Evolutionary conservation across 2,888 invertebrate species (phyloP), one percentile per base, ranked within the genome.

Genomic region (Drosophila flavopinicola): DNA sequence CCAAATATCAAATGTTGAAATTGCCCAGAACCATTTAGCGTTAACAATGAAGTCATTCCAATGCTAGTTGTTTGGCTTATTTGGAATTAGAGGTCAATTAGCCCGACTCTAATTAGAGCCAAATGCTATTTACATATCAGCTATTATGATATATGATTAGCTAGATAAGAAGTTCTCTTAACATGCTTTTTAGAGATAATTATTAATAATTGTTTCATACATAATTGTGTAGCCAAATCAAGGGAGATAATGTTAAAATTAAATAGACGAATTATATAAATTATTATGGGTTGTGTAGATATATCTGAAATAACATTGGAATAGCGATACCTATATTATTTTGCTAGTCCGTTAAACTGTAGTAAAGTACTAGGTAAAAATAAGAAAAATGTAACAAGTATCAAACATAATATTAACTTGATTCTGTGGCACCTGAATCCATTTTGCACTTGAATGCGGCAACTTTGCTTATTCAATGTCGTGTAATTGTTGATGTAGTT

Each of bases 21-120:
- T 30, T 24, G 17, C 35, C 20, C 13, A 39, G 51, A 52, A 52
- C 51, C 45, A 32, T 63, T 54, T 44, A 38, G 17, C 51, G 38
- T 64, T 58, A 64, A 59, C 68, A 73, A 67, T 72, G 58, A 73
- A 72, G 67, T 71, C 73, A 67, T 71, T 54, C 47, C 38, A 23
- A 39, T 11, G 63, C 38, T 41, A 10, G 35, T 37, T 37, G 6
- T 37, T 27, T 20, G 5, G n/a, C 2, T 17, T 41, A 24, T n/a
- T n/a, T 4, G 13, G 13, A 29, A 1, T 2, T 4, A n/a, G 7
- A 11, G 4, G 11, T 29, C 52, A 53, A 66, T 66, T 71, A 63
- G 53, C 30, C 15, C 17, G 38, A 35, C 57, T 38, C 45, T 45
- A 57, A 70, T 66, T 60, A 44, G 33, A 23, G 27, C n/a, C 24